phyloP scores from a whole-genome alignment of 2,797 vertebrate genomes.

The Pygocentrus nattereri region DNA sequence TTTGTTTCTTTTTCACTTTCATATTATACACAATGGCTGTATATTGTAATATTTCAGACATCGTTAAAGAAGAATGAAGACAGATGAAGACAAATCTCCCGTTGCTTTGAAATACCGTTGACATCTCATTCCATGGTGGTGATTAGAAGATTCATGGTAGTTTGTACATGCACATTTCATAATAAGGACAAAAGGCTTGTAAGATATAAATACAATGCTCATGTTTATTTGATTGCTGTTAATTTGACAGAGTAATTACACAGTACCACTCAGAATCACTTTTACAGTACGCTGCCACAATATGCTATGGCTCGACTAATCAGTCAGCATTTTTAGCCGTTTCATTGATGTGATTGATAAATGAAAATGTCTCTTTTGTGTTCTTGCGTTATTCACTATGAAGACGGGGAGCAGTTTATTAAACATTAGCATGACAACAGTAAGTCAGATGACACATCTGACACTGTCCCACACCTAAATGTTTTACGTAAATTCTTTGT shows the following conservation, averaged over 20 bases:
- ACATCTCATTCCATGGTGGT: neutral
- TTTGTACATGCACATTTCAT: constrained; percentile 21
- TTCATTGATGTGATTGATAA: constrained; percentile 21
- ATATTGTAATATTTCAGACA: neutral
- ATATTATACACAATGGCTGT: neutral
- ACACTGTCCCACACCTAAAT: neutral
- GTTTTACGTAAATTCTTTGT: neutral
- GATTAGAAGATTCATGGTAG: neutral
- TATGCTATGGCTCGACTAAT: constrained; percentile 4
- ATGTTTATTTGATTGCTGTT: constrained; percentile 38
- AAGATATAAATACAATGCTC: constrained; percentile 19
- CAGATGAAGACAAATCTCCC: constrained; percentile 16
- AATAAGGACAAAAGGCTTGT: constrained; percentile 40
- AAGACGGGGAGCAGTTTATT: constrained; percentile 2
- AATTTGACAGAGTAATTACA: constrained; percentile 30
- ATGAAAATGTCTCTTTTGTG: constrained; percentile 20
- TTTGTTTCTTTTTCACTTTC: neutral
- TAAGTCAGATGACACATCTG: neutral
- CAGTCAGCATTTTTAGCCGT: constrained; percentile 11
- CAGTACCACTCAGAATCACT: constrained; percentile 18
- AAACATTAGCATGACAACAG: constrained; percentile 8
- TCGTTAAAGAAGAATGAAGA: neutral
- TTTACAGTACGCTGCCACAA: neutral
- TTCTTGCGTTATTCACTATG: neutral
- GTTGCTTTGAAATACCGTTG: constrained; percentile 3